These are phyloP conservation scores for Holcopasites calliopsidis DNA, from an alignment of 1,140 invertebrate genomes.

Conservation along the genomic window DNA sequence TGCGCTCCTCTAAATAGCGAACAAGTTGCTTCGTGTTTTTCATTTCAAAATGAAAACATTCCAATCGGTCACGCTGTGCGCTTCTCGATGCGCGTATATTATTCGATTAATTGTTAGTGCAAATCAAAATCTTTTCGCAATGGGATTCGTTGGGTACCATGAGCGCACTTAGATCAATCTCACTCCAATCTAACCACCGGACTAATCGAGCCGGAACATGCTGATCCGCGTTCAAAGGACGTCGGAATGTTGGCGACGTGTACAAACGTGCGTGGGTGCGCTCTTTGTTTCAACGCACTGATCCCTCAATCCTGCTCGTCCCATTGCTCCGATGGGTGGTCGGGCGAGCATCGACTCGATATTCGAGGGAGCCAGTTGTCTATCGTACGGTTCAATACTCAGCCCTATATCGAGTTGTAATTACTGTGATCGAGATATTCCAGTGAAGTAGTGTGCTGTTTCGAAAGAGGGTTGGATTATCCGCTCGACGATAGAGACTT, in stretches of 20 bases:
- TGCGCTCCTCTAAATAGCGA: neutral
- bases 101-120: too few relatives aligned
- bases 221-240: neutral
- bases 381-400: neutral
- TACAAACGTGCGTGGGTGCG: neutral
- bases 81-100: too few relatives aligned
- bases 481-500: rapidly evolving
- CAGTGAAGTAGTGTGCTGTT: neutral
- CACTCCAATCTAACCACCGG: neutral
- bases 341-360: neutral
- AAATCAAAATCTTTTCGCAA: too few relatives aligned
- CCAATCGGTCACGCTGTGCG: too few relatives aligned
- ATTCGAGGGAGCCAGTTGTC: neutral
- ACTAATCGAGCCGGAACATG: neutral
- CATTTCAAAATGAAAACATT: neutral
- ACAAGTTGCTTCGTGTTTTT: neutral
- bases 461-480: too few relatives aligned
- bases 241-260: slow-evolving; percentile 19
- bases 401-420: neutral
- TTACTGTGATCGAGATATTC: slow-evolving; percentile 8
- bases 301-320: neutral
- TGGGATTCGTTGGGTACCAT: too few relatives aligned
- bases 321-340: slow-evolving; percentile 11
- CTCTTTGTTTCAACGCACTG: too few relatives aligned
- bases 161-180: too few relatives aligned